Conservation (phyloP, 2,888 invertebrate species). For the Stenurella melanura region DNA sequence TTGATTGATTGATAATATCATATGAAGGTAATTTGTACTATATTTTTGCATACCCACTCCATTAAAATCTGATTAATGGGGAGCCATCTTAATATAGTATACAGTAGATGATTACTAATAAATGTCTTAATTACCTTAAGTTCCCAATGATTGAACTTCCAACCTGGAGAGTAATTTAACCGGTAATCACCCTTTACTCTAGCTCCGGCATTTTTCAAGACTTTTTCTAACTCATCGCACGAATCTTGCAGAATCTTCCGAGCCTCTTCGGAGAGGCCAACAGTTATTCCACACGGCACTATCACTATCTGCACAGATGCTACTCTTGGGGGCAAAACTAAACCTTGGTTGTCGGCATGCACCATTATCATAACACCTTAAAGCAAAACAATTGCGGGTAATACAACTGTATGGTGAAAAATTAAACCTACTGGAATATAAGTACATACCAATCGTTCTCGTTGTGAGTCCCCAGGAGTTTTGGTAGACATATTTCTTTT, state of each 20-base stretch:
- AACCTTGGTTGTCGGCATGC: conserved; percentile 96
- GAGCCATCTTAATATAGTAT: too few species aligned
- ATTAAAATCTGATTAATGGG: too few species aligned
- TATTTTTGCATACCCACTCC: too few species aligned
- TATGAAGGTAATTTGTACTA: too few species aligned
- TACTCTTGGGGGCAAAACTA: conserved; percentile 95
- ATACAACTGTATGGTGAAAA: not conserved
- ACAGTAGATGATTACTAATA: too few species aligned
- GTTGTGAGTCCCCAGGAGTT: conserved; percentile 99
- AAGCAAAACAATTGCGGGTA: conserved; percentile 39
- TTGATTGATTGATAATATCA: too few species aligned
- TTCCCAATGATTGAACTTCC: conserved; percentile 99
- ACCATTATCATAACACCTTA: conserved; percentile 91
- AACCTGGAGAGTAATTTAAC: conserved; percentile 98
- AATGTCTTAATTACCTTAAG: conserved; percentile 79
- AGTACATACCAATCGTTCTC: conserved; percentile 86
- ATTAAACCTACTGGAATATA: not conserved
- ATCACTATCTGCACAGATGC: conserved; percentile 92
- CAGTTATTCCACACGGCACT: conserved; percentile 97
- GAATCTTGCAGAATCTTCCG: conserved; percentile 80
- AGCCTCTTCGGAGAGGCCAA: conserved; percentile 83
- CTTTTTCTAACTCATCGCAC: conserved; percentile 82
- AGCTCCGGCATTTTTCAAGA: conserved; percentile 79
- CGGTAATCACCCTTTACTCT: conserved; percentile 91
- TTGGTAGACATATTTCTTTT: conserved; percentile 92